Evolutionary conservation across 1,140 invertebrate genomes (phyloP).

Genomic region (Plectrocnemia conspersa): DNA sequence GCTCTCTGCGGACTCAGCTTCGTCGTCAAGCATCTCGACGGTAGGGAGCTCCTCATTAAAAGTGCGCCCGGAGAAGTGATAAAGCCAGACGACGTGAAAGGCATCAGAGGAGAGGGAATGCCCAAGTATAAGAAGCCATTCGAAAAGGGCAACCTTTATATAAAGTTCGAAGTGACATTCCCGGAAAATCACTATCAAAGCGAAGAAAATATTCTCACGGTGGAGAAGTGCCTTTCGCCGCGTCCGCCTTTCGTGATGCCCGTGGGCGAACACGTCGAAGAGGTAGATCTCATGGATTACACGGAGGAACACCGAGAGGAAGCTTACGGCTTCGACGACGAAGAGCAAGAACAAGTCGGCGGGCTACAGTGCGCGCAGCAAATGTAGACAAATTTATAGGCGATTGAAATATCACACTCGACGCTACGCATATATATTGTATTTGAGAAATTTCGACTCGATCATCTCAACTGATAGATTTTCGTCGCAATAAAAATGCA

Average conservation of each 20-base stretch:
- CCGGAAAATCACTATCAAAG: slow-evolving; percentile 75
- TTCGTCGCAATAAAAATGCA: too few relatives aligned
- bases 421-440: too few relatives aligned
- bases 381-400: too few relatives aligned
- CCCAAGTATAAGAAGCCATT: slow-evolving; percentile 77
- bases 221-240: slow-evolving; percentile 68
- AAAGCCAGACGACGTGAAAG: slow-evolving; percentile 74
- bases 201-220: slow-evolving; percentile 60
- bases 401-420: too few relatives aligned
- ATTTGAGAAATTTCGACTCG: too few relatives aligned
- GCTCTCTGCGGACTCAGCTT: slow-evolving; percentile 86
- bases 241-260: slow-evolving; percentile 63
- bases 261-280: slow-evolving; percentile 71
- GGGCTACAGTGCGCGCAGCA: slow-evolving; percentile 69
- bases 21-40: slow-evolving; percentile 80
- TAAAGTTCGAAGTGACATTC: slow-evolving; percentile 81
- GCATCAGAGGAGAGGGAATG: slow-evolving; percentile 85
- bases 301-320: slow-evolving; percentile 55
- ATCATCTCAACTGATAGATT: too few relatives aligned
- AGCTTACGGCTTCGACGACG: slow-evolving; percentile 64
- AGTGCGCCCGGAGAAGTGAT: slow-evolving; percentile 70
- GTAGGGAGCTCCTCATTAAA: slow-evolving; percentile 68
- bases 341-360: slow-evolving; percentile 52
- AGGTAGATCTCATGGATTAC: slow-evolving; percentile 76
- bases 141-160: slow-evolving; percentile 81